A percentile compares a stretch with the other conserved stretches of the same genome.
Conservation (phyloP, 2,797 vertebrate species). For the Typhlichthys eigenmanni region DNA sequence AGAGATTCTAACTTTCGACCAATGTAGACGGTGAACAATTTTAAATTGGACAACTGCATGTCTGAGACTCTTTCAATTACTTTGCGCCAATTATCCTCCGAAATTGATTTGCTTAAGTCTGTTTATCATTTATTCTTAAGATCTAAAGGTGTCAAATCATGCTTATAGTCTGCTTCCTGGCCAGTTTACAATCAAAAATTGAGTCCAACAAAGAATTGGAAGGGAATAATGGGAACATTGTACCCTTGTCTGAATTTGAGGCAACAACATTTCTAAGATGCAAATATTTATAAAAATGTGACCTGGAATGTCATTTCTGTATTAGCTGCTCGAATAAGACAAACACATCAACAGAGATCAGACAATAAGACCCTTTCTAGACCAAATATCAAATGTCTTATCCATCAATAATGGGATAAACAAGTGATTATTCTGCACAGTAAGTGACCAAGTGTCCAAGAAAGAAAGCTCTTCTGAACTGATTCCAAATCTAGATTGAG, state of each 20-base stretch:
- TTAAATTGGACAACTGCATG: too few relatives aligned
- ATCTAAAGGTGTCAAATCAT: too few relatives aligned
- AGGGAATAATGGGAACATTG: neutral
- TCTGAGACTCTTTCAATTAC: too few relatives aligned
- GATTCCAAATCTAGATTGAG: conserved; percentile 11
- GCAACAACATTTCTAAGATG: conserved; percentile 8
- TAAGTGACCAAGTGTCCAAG: neutral
- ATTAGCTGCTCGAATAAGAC: conserved; percentile 14
- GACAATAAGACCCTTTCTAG: neutral
- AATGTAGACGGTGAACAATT: neutral
- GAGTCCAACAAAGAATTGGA: too few relatives aligned
- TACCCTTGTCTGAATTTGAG: neutral
- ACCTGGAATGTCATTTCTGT: conserved; percentile 15
- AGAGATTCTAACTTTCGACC: neutral
- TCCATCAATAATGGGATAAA: conserved; percentile 8
- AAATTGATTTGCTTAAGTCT: too few relatives aligned
- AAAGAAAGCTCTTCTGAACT: conserved; percentile 10
- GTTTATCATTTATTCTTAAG: too few relatives aligned
- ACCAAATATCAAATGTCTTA: conserved; percentile 16
- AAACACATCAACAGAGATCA: conserved; percentile 7
- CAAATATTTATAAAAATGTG: conserved; percentile 6
- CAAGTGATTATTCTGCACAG: neutral
- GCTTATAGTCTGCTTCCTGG: too few relatives aligned
- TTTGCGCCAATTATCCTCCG: too few relatives aligned
- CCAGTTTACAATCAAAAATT: too few relatives aligned